These are phyloP conservation scores for Wasmannia auropunctata DNA, from an alignment of 1,140 invertebrate genomes.

Conservation along the genomic window DNA sequence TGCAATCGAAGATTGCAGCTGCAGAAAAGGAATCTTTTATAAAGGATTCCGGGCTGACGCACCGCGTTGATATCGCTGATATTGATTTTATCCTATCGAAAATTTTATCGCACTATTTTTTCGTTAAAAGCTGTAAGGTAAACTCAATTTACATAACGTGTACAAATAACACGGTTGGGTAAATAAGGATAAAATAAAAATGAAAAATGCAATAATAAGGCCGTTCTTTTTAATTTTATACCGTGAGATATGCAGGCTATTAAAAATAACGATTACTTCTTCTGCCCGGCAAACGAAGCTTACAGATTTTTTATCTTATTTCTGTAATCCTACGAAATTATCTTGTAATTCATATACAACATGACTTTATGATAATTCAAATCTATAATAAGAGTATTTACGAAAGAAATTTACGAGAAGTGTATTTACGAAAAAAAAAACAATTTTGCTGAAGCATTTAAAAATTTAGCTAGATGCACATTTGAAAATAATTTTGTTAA, in stretches of 20 bases:
- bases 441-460: no score
- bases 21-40: not conserved
- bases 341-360: not conserved
- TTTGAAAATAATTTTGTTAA: no score
- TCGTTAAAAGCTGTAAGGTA: not conserved
- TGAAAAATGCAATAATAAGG: slow-evolving; percentile 3
- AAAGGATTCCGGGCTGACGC: not conserved
- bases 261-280: slow-evolving; percentile 28
- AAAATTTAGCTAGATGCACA: no score
- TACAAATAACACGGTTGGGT: not conserved
- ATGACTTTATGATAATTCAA: not conserved
- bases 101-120: not conserved
- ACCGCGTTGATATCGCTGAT: not conserved
- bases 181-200: not conserved
- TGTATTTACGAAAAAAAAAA: no score
- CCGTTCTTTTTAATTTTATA: not conserved
- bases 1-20: slow-evolving; percentile 17
- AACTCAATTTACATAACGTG: slow-evolving; percentile 11
- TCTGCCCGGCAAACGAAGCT: not conserved
- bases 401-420: no score
- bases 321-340: not conserved
- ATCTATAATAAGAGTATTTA: no score
- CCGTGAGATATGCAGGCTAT: not conserved
- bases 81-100: not conserved
- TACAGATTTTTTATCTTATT: not conserved